Base-by-base conservation (phyloP, 2,888 invertebrate species). In the Alitta virens region DNA sequence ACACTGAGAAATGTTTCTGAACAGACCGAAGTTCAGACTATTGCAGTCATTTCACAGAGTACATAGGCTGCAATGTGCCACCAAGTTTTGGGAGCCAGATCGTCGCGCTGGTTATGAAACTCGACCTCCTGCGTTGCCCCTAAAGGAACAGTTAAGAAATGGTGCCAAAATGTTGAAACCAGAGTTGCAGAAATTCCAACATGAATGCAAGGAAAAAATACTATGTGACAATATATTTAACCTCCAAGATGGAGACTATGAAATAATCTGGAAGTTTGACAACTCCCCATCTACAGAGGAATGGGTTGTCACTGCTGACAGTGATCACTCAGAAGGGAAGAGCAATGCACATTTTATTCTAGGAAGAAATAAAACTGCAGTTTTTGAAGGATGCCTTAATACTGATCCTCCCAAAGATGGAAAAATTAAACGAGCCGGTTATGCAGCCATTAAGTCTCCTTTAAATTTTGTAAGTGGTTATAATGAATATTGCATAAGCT, bases 341-440 rank as follows among this genome's bases (percentile, higher is more conserved):
- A 94, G 93, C 78, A 81, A 73, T 38, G 89, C 89, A 62, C 81
- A 83, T 7, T 83, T 95, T 18, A 84, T 86, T 21, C 81, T 90
- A 68, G 90, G 90, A 70, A 83, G 85, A 40, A 83, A 87, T 1
- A 91, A 78, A 24, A 79, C 75, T 26, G 81, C 72, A 2, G 33
- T 83, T 5, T 84, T 84, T 66, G 72, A 72, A 62, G 84, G 84
- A 2, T 62, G 71, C 38, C 64, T 84, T 0, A 73, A 71, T 58
- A 77, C 88, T 0, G 86, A 87, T 63, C 84, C 90, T 14, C 90
- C 92, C 0, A 89, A 90, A 77, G 93, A 94, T 84, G 96, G 96
- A 1, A 82, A 84, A 64, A 86, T 89, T 0, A 89, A 89, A 74
- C 85, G 86, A 59, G 86, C 92, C 18, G 96, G 95, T 0, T 96